Conservation (phyloP, 1,140 invertebrate genomes). For the Sarcophaga bullata region DNA sequence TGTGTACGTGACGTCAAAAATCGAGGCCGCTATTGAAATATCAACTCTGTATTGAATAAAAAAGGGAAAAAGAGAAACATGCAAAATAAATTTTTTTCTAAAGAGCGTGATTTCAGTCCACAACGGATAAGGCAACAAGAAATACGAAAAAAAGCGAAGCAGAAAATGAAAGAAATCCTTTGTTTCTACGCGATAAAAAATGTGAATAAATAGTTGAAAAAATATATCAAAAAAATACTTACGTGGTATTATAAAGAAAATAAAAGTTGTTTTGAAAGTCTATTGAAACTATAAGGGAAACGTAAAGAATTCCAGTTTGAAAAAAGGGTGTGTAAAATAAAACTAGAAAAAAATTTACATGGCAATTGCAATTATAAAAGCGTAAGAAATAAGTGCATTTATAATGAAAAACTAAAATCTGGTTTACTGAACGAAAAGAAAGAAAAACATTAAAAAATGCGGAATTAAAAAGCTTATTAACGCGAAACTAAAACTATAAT, state of each 20-base stretch:
- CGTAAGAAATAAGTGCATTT: background rate
- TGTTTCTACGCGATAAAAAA: constrained; percentile 22
- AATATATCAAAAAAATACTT: background rate
- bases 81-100: background rate
- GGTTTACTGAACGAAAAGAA: constrained; percentile 18
- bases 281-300: too few relatives aligned
- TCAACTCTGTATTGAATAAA: background rate
- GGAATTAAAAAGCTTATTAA: constrained; percentile 2
- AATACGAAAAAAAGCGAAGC: background rate
- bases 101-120: constrained; percentile 7
- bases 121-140: constrained; percentile 6
- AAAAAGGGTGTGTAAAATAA: constrained; percentile 34
- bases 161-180: background rate
- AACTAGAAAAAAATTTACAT: background rate
- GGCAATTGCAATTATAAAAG: background rate
- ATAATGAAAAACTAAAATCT: background rate
- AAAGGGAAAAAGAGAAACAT: background rate
- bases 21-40: background rate
- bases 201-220: background rate
- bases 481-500: too few relatives aligned
- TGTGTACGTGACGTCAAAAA: constrained; percentile 33
- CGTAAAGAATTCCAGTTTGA: background rate
- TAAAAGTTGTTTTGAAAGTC: background rate
- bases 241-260: background rate
- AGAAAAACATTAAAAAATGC: constrained; percentile 40